A percentile compares a stretch with the other conserved stretches of the same genome.
These are phyloP conservation scores for Bembecia ichneumoniformis DNA, from an alignment of 2,888 invertebrate genomes.

Conservation along the genomic window DNA sequence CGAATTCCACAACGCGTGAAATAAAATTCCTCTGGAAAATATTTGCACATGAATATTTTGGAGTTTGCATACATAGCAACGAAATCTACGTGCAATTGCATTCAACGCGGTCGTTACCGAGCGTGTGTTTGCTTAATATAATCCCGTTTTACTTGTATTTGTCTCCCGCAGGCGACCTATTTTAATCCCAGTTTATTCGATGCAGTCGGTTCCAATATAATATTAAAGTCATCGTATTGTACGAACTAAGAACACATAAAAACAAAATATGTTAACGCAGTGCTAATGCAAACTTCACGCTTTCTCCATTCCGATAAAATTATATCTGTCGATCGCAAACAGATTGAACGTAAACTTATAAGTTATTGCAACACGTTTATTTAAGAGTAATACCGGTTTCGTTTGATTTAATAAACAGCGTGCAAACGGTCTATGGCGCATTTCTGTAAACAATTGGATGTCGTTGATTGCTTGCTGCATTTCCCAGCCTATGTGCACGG, in stretches of 20 bases:
- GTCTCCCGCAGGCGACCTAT: constrained; percentile 36
- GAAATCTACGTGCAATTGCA: constrained; percentile 16
- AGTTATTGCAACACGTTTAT: constrained; percentile 22
- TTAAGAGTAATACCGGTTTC: background rate
- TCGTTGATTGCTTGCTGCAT: constrained; percentile 21
- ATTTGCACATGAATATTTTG: constrained; percentile 7
- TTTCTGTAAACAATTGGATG: constrained; percentile 26
- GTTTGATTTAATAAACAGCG: background rate
- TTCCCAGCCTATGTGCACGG: constrained; percentile 24
- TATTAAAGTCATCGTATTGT: background rate
- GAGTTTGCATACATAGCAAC: constrained; percentile 19
- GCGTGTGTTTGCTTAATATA: constrained; percentile 16
- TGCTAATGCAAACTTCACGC: constrained; percentile 6
- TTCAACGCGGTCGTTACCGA: constrained; percentile 15
- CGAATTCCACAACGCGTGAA: background rate
- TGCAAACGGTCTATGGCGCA: constrained; percentile 6
- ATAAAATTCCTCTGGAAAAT: background rate
- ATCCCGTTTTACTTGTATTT: constrained; percentile 21
- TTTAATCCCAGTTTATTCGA: constrained; percentile 31
- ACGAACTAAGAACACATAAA: background rate
- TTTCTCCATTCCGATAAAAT: constrained; percentile 17
- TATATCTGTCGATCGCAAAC: constrained; percentile 9
- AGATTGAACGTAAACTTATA: background rate
- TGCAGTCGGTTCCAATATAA: constrained; percentile 25
- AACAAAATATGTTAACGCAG: background rate